Evolutionary conservation across 1,140 invertebrate genomes (phyloP).

Genomic region (Aporrectodea caliginosa): DNA sequence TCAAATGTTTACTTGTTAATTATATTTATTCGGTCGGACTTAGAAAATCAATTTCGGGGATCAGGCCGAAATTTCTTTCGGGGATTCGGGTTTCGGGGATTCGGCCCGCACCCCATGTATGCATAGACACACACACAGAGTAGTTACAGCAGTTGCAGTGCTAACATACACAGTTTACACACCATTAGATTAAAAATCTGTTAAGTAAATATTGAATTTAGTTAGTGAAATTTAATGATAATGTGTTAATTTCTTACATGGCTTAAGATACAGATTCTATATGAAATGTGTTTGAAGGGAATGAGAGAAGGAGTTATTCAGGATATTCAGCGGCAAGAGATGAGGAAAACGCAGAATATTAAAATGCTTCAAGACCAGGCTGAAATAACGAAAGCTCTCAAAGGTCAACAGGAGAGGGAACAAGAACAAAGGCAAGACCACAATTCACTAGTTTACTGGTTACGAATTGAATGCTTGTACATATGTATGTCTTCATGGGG

Average conservation of each 20-base stretch:
- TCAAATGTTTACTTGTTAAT: too few relatives aligned
- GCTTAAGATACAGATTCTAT: neutral
- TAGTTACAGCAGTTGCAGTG: neutral
- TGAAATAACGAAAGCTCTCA: constrained; percentile 15
- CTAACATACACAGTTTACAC: neutral
- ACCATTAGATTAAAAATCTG: neutral
- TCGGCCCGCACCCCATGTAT: too few relatives aligned
- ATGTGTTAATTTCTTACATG: neutral
- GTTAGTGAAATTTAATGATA: neutral
- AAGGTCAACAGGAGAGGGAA: constrained; percentile 8
- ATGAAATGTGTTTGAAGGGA: neutral
- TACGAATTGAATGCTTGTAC: too few relatives aligned
- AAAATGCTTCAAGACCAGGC: constrained; percentile 8
- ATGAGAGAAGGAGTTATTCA: constrained; percentile 19
- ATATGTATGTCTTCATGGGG: too few relatives aligned
- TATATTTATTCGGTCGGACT: too few relatives aligned
- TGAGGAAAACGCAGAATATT: constrained; percentile 11
- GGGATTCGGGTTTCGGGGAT: too few relatives aligned
- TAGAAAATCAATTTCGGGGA: too few relatives aligned
- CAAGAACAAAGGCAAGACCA: too few relatives aligned
- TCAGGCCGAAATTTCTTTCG: too few relatives aligned
- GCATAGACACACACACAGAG: neutral
- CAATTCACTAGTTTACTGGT: too few relatives aligned
- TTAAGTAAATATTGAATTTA: neutral
- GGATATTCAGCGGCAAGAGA: constrained; percentile 18